Evolutionary conservation across 2,113 vertebrate genomes (phyloP), one percentile per base, ranked within the genome.

Genomic region (Callipepla squamata): DNA sequence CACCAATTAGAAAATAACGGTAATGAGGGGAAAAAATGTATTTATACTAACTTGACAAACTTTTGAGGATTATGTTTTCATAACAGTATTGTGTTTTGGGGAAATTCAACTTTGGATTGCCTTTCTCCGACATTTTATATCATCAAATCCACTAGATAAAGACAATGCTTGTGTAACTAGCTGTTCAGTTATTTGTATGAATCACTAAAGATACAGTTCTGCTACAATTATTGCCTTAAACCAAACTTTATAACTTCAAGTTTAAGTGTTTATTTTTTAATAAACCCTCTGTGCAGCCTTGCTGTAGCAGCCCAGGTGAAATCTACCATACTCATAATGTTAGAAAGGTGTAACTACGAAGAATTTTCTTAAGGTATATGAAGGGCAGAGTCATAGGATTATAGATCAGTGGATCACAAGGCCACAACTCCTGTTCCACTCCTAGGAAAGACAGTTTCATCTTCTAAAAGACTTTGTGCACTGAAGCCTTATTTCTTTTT

Each of bases 121-220:
- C 67, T 90, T 88, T 93, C 20, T 44, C n/a, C 21, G 55, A 72
- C 66, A 61, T 18, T 58, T 76, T 76, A 85, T 89, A 72, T 76
- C 30, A 81, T 76, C 32, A 89, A 92, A 92, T 83, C 34, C 50
- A 83, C 38, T 55, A 62, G 51, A 55, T 34, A 72, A 61, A 85
- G n/a, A 77, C 42, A 90, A 80, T 78, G 21, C 21, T 95, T 93
- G 80, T 36, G 28, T 84, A 94, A 89, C 44, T 55, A 47, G 9
- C 28, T 65, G 32, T 72, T 84, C 9, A 15, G 11, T 65, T 63
- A 75, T 47, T 50, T 85, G 28, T 20, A 58, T 61, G 32, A 91
- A 75, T 81, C 51, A 72, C 38, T 57, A 30, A 91, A n/a, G 32
- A 63, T 59, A 70, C 13, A 30, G 11, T 3, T 76, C 30, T 85